Evolutionary conservation across 2,797 vertebrate genomes (phyloP), one percentile per base, ranked within the genome.

Genomic region (Acridotheres tristis): DNA sequence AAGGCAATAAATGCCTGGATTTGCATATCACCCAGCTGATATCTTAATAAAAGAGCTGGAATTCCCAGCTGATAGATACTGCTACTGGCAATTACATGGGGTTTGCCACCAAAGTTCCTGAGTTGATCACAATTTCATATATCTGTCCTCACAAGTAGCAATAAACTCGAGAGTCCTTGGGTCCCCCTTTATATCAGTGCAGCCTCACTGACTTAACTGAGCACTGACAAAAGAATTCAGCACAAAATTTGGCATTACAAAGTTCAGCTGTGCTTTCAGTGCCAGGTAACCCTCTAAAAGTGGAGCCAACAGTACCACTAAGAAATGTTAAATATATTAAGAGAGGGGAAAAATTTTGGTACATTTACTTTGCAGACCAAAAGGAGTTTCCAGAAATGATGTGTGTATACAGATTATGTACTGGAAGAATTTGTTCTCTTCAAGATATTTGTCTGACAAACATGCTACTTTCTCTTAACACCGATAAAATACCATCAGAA

Each of bases 401-500:
- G 16, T 57, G 7, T 43, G 67, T 32, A 73, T 91, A 94, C 65
- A 84, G 74, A 80, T 50, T 7, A 78, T 9, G 18, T 50, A 62
- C 38, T 34, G 78, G 40, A 94, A 85, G 73, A 51, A 38, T 47
- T 67, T 68, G 88, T 30, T 88, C 40, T 62, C 83, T n/a, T 87
- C 40, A 13, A 81, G 45, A 69, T 40, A 73, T 88, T 91, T 93
- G 43, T 51, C 30, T 74, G 45, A 68, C 36, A 90, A 76, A 88
- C 32, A 55, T 8, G 21, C 45, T 42, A 9, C 18, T 89, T 93
- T 86, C 43, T 47, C 67, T 93, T 57, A 85, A 76, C 8, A 10
- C 50, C 53, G 62, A 18, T 14, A 73, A 88, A 92, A 74, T 51
- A 18, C 83, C 80, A 76, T 51, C 40, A 71, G 19, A 82, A 55